Evolutionary conservation across 2,888 invertebrate genomes (phyloP).

Genomic region (Cryptus viduatorius): DNA sequence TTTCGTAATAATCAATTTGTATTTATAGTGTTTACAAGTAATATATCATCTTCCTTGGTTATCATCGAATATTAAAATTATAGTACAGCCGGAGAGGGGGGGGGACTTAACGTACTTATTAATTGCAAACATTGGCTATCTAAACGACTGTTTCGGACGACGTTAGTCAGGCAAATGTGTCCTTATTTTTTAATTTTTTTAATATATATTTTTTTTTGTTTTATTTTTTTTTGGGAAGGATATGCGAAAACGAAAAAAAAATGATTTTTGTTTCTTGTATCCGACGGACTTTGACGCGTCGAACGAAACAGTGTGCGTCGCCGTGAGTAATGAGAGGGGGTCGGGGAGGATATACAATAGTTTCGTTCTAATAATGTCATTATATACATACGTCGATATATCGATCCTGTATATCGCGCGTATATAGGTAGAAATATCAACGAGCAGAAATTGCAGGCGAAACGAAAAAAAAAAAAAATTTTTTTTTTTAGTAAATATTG

Average conservation of each 20-base stretch:
- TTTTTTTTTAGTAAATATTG: slow-evolving; percentile 60
- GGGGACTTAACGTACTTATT: slow-evolving; percentile 77
- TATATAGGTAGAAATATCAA: slow-evolving; percentile 70
- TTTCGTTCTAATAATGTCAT: slow-evolving; percentile 74
- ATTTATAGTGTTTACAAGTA: slow-evolving; percentile 81
- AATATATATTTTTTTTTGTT: background rate
- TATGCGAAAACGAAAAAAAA: slow-evolving; percentile 7
- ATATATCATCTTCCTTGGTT: slow-evolving; percentile 75
- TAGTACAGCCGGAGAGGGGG: slow-evolving; percentile 79
- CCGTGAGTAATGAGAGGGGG: slow-evolving; percentile 69
- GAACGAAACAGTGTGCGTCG: slow-evolving; percentile 76
- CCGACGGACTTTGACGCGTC: slow-evolving; percentile 64
- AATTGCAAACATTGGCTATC: slow-evolving; percentile 78
- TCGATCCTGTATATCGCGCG: slow-evolving; percentile 57
- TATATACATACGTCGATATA: slow-evolving; percentile 74
- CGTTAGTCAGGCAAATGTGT: slow-evolving; percentile 48
- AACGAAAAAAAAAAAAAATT: slow-evolving; percentile 56
- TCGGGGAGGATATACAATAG: slow-evolving; percentile 75
- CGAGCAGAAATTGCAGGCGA: slow-evolving; percentile 71
- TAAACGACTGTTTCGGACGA: slow-evolving; percentile 75
- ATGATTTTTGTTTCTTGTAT: slow-evolving; percentile 8
- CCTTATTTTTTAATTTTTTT: slow-evolving; percentile 44
- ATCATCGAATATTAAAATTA: slow-evolving; percentile 82
- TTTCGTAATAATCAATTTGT: slow-evolving; percentile 77
- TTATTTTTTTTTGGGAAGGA: background rate